Evolutionary conservation across 2,113 vertebrate species (phyloP).

Genomic region (Pandion haliaetus): DNA sequence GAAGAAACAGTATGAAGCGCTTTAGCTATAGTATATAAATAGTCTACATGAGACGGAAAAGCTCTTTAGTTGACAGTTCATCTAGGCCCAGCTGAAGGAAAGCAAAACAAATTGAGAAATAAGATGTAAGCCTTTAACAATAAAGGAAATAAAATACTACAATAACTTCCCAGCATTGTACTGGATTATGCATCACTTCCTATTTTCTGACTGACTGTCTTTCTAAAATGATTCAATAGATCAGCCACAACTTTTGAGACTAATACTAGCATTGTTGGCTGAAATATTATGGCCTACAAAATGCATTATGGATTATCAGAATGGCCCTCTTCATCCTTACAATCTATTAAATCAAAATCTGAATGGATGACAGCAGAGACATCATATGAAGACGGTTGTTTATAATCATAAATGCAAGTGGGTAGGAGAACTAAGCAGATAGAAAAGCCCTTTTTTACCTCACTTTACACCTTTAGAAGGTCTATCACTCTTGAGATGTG

Average conservation of each 20-base stretch:
- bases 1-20: not conserved
- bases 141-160: not conserved
- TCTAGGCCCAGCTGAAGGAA: not conserved
- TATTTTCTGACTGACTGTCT: not conserved
- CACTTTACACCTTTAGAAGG: not conserved
- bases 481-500: not conserved
- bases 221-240: not conserved
- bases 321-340: not conserved
- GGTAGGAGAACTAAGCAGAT: not conserved
- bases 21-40: not conserved
- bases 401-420: not conserved
- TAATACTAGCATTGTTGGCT: not conserved
- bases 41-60: not conserved
- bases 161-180: not conserved
- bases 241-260: not conserved
- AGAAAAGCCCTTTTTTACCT: not conserved
- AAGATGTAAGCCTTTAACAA: not conserved
- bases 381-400: not conserved
- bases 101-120: not conserved
- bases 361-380: not conserved
- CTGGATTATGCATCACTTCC: not conserved
- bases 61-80: not conserved
- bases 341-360: not conserved
- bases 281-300: not conserved
- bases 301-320: not conserved